A percentile compares a stretch with the other conserved stretches of the same genome.
These are phyloP conservation scores for Cheilosia soror DNA, from an alignment of 2,888 invertebrate genomes.

Conservation along the genomic window DNA sequence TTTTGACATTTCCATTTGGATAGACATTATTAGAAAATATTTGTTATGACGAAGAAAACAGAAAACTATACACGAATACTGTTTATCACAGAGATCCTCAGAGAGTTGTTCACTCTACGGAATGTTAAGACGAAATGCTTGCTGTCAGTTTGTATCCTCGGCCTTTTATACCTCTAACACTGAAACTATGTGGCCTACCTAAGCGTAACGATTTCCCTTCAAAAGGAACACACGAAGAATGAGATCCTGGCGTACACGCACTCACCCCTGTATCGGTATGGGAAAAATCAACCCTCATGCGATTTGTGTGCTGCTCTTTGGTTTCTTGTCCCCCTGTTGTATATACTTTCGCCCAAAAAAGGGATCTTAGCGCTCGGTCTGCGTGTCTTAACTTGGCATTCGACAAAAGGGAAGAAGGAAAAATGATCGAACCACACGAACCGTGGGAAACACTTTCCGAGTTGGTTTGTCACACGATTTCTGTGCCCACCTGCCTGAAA, in stretches of 20 bases:
- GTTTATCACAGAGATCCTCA: slow-evolving; percentile 46
- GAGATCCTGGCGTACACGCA: slow-evolving; percentile 56
- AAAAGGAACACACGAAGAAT: slow-evolving; percentile 39
- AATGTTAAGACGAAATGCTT: slow-evolving; percentile 79
- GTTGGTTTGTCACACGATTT: slow-evolving; percentile 83
- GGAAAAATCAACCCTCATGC: slow-evolving; percentile 69
- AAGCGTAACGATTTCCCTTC: slow-evolving; percentile 51
- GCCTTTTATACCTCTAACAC: slow-evolving; percentile 79
- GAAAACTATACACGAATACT: slow-evolving; percentile 20
- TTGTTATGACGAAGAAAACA: neutral
- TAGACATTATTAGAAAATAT: slow-evolving; percentile 39
- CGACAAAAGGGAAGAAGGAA: slow-evolving; percentile 78
- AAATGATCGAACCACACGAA: slow-evolving; percentile 76
- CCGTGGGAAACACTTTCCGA: slow-evolving; percentile 83
- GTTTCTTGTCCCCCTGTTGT: slow-evolving; percentile 40
- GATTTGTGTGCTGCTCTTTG: slow-evolving; percentile 25
- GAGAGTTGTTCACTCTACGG: slow-evolving; percentile 77
- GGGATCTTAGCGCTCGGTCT: slow-evolving; percentile 46
- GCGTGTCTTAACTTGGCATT: slow-evolving; percentile 69
- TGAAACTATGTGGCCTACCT: slow-evolving; percentile 52
- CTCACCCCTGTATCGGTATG: slow-evolving; percentile 64
- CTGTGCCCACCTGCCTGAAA: slow-evolving; percentile 82
- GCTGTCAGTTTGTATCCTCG: slow-evolving; percentile 34
- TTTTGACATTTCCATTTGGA: slow-evolving; percentile 87
- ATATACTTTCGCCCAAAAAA: slow-evolving; percentile 39